A percentile compares a stretch with the other conserved stretches of the same genome.
Conservation (phyloP, 2,888 invertebrate genomes). For the Rotaria magnacalcarata region DNA sequence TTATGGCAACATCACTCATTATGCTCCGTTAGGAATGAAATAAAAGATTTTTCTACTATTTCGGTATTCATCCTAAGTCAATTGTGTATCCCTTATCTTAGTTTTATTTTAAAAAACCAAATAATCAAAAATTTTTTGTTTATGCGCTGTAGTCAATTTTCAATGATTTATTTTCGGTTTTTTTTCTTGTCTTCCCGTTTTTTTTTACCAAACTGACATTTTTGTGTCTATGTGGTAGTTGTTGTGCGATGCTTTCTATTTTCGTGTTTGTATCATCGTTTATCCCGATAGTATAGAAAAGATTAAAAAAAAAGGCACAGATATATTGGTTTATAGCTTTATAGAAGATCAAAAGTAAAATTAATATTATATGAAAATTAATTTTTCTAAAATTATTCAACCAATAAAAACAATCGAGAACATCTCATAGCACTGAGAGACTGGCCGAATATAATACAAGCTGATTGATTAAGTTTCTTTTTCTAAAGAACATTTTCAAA, state of each 20-base stretch:
- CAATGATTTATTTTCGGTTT: conserved; percentile 1
- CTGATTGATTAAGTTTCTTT: too few relatives aligned
- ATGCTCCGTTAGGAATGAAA: neutral
- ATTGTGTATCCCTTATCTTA: neutral
- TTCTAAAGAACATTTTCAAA: too few relatives aligned
- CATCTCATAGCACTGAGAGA: too few relatives aligned
- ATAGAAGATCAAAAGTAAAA: neutral
- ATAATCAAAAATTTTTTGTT: conserved; percentile 12
- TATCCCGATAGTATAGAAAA: conserved; percentile 1
- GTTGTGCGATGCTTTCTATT: neutral
- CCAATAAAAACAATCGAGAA: too few relatives aligned
- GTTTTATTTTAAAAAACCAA: neutral
- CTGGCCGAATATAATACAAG: too few relatives aligned
- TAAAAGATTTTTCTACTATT: neutral
- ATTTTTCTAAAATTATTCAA: too few relatives aligned
- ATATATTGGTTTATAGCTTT: neutral
- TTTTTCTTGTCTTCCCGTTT: neutral
- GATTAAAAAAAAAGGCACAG: neutral
- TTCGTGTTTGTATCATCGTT: neutral
- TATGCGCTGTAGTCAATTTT: neutral
- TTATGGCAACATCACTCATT: neutral
- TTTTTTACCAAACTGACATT: neutral
- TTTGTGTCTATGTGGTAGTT: neutral
- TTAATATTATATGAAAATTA: too few relatives aligned
- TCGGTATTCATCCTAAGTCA: neutral